Evolutionary conservation across 1,140 invertebrate species (phyloP).

Genomic region (Berghia stephanieae): DNA sequence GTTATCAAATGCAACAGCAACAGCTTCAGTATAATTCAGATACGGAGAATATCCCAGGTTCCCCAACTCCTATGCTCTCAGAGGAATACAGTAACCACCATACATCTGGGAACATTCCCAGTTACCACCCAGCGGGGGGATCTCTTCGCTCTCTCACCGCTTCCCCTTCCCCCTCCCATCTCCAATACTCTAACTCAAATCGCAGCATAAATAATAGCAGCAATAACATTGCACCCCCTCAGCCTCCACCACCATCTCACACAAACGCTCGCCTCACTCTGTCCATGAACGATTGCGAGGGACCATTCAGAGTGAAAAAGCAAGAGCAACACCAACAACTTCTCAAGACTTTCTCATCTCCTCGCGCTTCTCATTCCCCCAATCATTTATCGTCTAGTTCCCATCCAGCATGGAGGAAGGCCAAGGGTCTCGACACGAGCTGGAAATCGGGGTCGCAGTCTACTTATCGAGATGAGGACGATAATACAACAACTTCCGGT

Average conservation of each 20-base stretch:
- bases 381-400: background rate
- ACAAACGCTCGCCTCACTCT: background rate
- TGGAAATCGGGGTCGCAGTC: conserved; percentile 20
- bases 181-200: no score
- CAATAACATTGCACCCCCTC: no score
- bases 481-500: conserved; percentile 58
- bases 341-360: conserved; percentile 18
- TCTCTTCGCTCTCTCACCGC: background rate
- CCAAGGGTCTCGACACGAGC: background rate
- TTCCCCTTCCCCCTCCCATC: background rate
- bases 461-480: conserved; percentile 47
- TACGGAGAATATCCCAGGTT: background rate
- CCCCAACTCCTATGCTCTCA: conserved; percentile 12
- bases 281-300: background rate
- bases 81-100: background rate
- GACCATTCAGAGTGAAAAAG: background rate
- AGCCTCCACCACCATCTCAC: background rate
- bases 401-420: background rate
- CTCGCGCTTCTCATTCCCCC: background rate
- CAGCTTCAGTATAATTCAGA: no score
- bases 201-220: no score
- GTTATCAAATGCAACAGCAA: no score
- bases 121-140: background rate
- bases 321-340: background rate
- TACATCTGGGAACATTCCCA: background rate